A percentile compares a stretch with the other conserved stretches of the same genome.
phyloP scores from a whole-genome alignment of 2,888 invertebrate species.

The Polymixis flavicincta region DNA sequence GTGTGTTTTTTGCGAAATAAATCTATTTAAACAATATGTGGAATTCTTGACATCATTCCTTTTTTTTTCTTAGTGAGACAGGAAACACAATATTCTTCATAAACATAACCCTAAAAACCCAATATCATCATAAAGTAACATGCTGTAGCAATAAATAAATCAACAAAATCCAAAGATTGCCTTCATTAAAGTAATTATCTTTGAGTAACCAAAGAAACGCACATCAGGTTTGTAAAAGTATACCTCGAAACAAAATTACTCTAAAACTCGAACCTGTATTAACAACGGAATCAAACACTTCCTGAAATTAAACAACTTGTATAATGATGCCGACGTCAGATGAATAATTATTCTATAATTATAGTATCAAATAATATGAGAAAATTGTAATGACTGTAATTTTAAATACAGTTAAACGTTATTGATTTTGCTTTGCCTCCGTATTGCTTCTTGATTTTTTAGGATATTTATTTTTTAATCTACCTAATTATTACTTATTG shows the following conservation, averaged over 20 bases:
- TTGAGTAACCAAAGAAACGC: constrained; percentile 49
- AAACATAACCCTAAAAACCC: not conserved
- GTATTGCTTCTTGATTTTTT: constrained; percentile 2
- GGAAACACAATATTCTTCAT: not conserved
- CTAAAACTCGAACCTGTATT: constrained; percentile 48
- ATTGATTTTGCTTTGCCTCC: constrained; percentile 15
- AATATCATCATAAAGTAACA: constrained; percentile 38
- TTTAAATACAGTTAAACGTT: constrained; percentile 49
- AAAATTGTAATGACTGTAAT: constrained; percentile 49
- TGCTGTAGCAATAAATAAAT: constrained; percentile 51
- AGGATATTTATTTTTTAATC: not conserved
- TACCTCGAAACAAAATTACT: constrained; percentile 54
- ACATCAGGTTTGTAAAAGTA: constrained; percentile 55
- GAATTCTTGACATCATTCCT: not conserved
- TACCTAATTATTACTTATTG: not conserved
- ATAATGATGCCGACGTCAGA: constrained; percentile 57
- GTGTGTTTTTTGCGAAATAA: not conserved
- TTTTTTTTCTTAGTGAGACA: not conserved
- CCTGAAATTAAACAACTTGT: constrained; percentile 63
- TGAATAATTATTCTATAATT: constrained; percentile 57
- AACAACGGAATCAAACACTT: constrained; percentile 59
- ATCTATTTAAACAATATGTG: not conserved
- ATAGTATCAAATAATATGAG: constrained; percentile 59
- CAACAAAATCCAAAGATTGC: constrained; percentile 48
- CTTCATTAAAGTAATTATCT: constrained; percentile 62